Evolutionary conservation across 30 jellyfish, hydroid and myxozoan genomes (phyloP).

Genomic region (Nemopilema nomurai): DNA sequence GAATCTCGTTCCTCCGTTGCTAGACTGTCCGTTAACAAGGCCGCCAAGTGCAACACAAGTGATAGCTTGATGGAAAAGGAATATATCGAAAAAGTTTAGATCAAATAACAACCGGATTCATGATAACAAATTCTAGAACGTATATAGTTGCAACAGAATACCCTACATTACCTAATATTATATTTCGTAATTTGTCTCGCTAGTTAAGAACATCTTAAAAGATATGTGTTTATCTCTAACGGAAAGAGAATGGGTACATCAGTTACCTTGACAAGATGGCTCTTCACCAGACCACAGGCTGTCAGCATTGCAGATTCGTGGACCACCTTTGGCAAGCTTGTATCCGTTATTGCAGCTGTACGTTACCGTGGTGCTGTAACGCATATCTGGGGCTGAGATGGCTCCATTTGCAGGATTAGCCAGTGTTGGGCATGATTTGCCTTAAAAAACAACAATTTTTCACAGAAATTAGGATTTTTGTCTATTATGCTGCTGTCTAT

Average conservation of each 20-base stretch:
- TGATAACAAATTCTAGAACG: neutral
- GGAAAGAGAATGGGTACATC: neutral
- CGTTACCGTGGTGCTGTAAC: conserved; percentile 66
- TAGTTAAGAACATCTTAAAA: neutral
- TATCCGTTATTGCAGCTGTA: conserved; percentile 69
- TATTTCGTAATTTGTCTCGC: too few species aligned
- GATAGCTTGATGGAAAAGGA: conserved; percentile 44
- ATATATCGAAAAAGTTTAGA: neutral
- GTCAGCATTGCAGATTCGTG: conserved; percentile 80
- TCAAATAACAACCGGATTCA: too few species aligned
- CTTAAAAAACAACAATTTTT: conserved; percentile 12
- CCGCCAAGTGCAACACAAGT: conserved; percentile 78
- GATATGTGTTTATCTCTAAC: too few species aligned
- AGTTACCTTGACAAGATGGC: conserved; percentile 81
- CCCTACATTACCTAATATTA: too few species aligned
- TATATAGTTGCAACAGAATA: too few species aligned
- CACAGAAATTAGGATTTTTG: neutral
- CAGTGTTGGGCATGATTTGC: conserved; percentile 70
- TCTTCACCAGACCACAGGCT: conserved; percentile 93
- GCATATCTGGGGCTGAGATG: conserved; percentile 44
- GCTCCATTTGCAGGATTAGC: conserved; percentile 73
- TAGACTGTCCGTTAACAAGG: conserved; percentile 69
- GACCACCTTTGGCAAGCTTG: conserved; percentile 60
- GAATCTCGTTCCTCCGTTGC: conserved; percentile 47
- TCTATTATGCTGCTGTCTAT: conserved; percentile 5